Base-by-base conservation (phyloP, 2,888 invertebrate species). In the Phyto melanocephala region DNA sequence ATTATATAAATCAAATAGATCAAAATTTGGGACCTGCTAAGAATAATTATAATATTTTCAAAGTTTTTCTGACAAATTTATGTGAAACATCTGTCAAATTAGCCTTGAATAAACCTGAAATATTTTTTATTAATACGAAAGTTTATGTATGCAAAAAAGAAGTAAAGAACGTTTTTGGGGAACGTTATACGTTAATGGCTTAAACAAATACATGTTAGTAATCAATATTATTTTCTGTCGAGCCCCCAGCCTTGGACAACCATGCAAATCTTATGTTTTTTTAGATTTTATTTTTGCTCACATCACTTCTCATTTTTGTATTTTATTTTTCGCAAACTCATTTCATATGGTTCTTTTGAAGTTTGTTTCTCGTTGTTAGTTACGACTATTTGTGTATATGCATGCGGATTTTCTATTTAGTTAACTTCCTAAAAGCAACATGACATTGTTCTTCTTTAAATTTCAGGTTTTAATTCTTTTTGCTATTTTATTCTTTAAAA, bases 391-490 rank as follows among this genome's bases (percentile, higher is more conserved):
- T 17, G 42, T 56, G 35, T 65, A 24, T 35, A 52, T 24, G 13
- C 28, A 24, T 47, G 20, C 1, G 71, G 72, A 81, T 77, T 72
- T 78, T 68, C 56, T 70, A 78, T 78, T 78, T 79, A 67, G 58
- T 71, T 60, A 71, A 79, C 75, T 82, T 82, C 47, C 22, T 76
- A 47, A 65, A 62, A 71, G 45, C 82, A 75, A 60, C 60, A 71
- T 75, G 82, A 75, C 47, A 67, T 71, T 71, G 62, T 60, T 71
- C 52, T 54, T 76, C 13, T 35, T 81, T 62, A 8, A 15, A 50
- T 62, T 54, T 63, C 33, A 52, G 28, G 20, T 63, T 63, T 56
- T 28, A 8, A 20, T 65, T 42, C 52, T 45, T 35, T 50, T 74
- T 33, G 13, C 10, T 37, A 0, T 70, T 40, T 50, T 54, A 11